These are phyloP conservation scores for Acinonyx jubatus DNA, from an alignment of 2,113 vertebrate species.

Conservation along the genomic window DNA sequence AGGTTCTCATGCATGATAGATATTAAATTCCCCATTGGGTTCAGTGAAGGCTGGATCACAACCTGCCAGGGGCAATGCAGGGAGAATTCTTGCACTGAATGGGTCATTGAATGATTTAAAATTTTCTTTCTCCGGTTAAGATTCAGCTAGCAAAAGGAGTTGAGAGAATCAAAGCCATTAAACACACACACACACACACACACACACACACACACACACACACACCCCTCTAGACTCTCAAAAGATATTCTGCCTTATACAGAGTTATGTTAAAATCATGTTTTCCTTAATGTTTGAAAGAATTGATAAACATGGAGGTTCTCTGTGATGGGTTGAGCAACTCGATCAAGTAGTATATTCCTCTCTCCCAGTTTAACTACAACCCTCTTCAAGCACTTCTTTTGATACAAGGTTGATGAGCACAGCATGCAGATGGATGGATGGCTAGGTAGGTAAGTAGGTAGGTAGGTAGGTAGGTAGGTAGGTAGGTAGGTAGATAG, in stretches of 20 bases:
- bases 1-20: fast-evolving
- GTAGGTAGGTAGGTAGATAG: background rate
- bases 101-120: background rate
- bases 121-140: background rate
- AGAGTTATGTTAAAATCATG: background rate
- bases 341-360: background rate
- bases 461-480: too few species aligned
- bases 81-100: background rate
- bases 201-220: too few species aligned
- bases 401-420: background rate
- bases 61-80: background rate
- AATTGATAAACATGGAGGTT: background rate
- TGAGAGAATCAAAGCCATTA: background rate
- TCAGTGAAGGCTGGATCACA: background rate
- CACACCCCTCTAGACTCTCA: background rate
- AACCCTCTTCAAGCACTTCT: background rate
- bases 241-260: background rate
- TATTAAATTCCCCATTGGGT: background rate
- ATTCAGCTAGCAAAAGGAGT: background rate
- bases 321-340: background rate
- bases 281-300: background rate
- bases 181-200: too few species aligned
- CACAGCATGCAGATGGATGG: background rate
- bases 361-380: background rate
- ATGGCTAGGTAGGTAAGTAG: background rate